Evolutionary conservation across 2,797 vertebrate genomes (phyloP), one percentile per base, ranked within the genome.

Genomic region (Hydrophis major): DNA sequence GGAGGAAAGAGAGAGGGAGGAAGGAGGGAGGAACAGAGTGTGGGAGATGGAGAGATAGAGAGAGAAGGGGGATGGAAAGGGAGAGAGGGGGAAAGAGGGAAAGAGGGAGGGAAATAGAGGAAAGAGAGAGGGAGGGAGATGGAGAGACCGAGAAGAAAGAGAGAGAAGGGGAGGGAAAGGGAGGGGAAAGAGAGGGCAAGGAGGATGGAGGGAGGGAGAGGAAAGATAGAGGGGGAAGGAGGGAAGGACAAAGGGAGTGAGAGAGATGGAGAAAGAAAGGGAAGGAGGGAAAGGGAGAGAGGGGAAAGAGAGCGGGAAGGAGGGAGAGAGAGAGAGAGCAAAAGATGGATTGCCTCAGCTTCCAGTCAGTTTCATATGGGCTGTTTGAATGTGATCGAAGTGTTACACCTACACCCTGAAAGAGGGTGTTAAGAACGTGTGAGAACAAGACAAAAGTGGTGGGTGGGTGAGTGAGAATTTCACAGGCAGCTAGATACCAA

Each of bases 51-150:
- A 59, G 0, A 6, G 57, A 6, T 0, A 59, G 0, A 12, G 27
- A 12, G 10, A 0, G 1, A n/a, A 8, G 1, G 11, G 61, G 0
- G 61, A 1, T 7, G 10, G 10, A 53, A 10, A 60, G 8, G 0
- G 1, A 4, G 61, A 28, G 4, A 14, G 27, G 1, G 12, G 28
- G 12, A 4, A 3, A 4, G 63, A 66, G 12, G 47, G 47, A 10
- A 61, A 61, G 25, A 61, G 60, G 22, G 55, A 55, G 60, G 22
- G 25, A 61, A 50, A 7, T 7, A 50, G 50, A 50, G 60, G 47
- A 27, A 2, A 61, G 60, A 61, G 50, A 53, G 57, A 20, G 57
- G 1, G 8, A 7, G 8, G 8, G 50, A 53, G 2, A 11, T 22
- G 10, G 25, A 22, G 6, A 25, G 6, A 60, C 6, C 8, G 6